Percentiles rank a stretch among this genome's conserved stretches.
Evolutionary conservation across 53 echinoderm and acorn worm species (phyloP).

Genomic region (Pentamera pediparva): DNA sequence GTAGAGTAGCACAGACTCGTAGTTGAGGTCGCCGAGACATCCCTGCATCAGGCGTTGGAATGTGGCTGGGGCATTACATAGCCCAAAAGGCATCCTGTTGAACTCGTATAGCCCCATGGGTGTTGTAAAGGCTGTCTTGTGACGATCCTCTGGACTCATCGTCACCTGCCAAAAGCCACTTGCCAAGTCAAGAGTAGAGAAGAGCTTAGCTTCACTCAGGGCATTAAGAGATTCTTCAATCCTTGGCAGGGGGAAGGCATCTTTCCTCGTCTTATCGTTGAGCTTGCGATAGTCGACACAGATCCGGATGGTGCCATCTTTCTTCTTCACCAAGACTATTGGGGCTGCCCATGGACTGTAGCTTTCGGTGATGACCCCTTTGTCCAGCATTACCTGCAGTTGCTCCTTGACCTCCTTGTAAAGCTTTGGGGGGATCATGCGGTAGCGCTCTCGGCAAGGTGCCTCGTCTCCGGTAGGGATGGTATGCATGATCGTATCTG

Average conservation of each 20-base stretch:
- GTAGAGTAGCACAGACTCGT: slow-evolving; percentile 37
- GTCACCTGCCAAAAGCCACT: slow-evolving; percentile 22
- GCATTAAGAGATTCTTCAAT: slow-evolving; percentile 38
- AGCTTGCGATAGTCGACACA: slow-evolving; percentile 29
- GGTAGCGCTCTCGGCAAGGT: slow-evolving; percentile 12
- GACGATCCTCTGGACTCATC: background rate
- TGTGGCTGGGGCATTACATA: slow-evolving; percentile 39
- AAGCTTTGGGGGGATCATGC: slow-evolving; percentile 28
- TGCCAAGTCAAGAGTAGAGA: slow-evolving; percentile 18
- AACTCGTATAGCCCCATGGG: slow-evolving; percentile 34
- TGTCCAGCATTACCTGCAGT: slow-evolving; percentile 34
- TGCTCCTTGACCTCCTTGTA: slow-evolving; percentile 31
- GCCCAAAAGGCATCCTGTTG: slow-evolving; percentile 30
- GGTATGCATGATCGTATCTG: slow-evolving; percentile 24
- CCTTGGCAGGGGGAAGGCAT: slow-evolving; percentile 18
- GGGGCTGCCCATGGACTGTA: slow-evolving; percentile 41
- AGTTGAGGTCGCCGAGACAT: slow-evolving; percentile 36
- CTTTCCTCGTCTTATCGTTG: slow-evolving; percentile 19
- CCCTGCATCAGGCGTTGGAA: slow-evolving; percentile 41
- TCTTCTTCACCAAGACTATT: slow-evolving; percentile 27
- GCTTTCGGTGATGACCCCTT: slow-evolving; percentile 27
- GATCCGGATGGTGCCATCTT: slow-evolving; percentile 3
- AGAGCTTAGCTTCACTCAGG: background rate
- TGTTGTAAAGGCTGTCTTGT: slow-evolving; percentile 10
- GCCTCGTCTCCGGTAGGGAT: slow-evolving; percentile 29